A percentile compares a stretch with the other conserved stretches of the same genome.
phyloP scores from a whole-genome alignment of 2,888 invertebrate species.

The Cryptocephalus moraei region DNA sequence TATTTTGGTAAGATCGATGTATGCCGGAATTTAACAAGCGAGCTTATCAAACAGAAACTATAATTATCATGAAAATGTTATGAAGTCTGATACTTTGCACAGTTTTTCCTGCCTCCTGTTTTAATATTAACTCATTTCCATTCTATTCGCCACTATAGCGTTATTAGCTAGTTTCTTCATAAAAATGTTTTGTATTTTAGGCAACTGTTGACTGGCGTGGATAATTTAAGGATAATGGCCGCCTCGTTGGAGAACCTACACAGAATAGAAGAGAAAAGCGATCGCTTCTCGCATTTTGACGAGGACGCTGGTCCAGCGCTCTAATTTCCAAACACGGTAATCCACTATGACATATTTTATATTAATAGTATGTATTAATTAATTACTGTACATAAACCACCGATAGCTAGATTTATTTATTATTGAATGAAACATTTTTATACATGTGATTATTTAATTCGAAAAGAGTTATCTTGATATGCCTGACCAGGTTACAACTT shows the following conservation, averaged over 20 bases:
- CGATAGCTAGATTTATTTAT: slow-evolving; percentile 17
- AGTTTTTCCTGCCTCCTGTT: too few relatives aligned
- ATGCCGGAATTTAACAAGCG: too few relatives aligned
- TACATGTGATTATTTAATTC: slow-evolving; percentile 21
- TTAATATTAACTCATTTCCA: too few relatives aligned
- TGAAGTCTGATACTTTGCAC: too few relatives aligned
- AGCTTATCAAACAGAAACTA: too few relatives aligned
- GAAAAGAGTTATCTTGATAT: too few relatives aligned
- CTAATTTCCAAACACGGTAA: slow-evolving; percentile 5
- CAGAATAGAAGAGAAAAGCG: slow-evolving; percentile 42
- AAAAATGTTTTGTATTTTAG: slow-evolving; percentile 32
- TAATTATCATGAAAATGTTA: too few relatives aligned
- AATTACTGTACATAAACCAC: slow-evolving; percentile 15
- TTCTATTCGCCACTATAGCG: too few relatives aligned
- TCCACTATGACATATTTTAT: not conserved
- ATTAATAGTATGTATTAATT: not conserved
- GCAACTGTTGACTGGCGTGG: slow-evolving; percentile 55
- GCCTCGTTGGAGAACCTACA: slow-evolving; percentile 51
- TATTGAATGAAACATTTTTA: slow-evolving; percentile 16
- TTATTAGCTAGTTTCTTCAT: too few relatives aligned
- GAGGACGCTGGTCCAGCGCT: slow-evolving; percentile 43
- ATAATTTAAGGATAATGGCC: slow-evolving; percentile 55
- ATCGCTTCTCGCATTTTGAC: slow-evolving; percentile 40
- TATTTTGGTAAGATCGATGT: too few relatives aligned
- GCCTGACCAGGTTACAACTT: too few relatives aligned